Evolutionary conservation across 2,888 invertebrate genomes (phyloP).

Genomic region (Dasysyrphus tricinctus): DNA sequence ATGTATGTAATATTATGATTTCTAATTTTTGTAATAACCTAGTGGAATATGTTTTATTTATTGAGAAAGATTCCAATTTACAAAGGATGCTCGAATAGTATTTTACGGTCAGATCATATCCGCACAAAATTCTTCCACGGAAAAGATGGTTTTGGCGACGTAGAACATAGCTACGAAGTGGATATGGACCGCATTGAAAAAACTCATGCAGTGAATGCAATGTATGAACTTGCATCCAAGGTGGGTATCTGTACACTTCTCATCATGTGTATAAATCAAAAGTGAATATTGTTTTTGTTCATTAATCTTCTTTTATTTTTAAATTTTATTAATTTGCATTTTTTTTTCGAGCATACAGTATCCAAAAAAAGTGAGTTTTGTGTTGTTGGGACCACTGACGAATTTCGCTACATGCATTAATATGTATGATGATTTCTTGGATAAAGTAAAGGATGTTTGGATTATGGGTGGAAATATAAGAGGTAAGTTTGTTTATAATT

Average conservation of each 20-base stretch:
- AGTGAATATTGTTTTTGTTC: neutral
- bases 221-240: conserved; percentile 86
- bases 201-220: conserved; percentile 85
- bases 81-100: conserved; percentile 77
- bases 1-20: conserved; percentile 75
- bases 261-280: neutral
- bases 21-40: neutral
- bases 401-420: conserved; percentile 90
- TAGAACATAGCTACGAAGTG: conserved; percentile 83
- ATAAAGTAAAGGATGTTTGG: conserved; percentile 87
- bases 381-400: conserved; percentile 90
- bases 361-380: conserved; percentile 86
- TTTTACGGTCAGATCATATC: conserved; percentile 78
- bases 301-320: conserved; percentile 12
- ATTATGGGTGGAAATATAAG: conserved; percentile 92
- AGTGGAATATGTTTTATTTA: neutral
- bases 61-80: conserved; percentile 78
- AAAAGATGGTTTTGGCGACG: conserved; percentile 89
- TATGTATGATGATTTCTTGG: conserved; percentile 87
- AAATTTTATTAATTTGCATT: neutral
- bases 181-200: conserved; percentile 83
- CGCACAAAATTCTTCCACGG: conserved; percentile 85
- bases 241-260: conserved; percentile 79
- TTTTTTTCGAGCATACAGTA: conserved; percentile 76
- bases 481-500: conserved; percentile 83